Base-by-base conservation (phyloP, 2,797 vertebrate genomes). In the Lerista edwardsae region DNA sequence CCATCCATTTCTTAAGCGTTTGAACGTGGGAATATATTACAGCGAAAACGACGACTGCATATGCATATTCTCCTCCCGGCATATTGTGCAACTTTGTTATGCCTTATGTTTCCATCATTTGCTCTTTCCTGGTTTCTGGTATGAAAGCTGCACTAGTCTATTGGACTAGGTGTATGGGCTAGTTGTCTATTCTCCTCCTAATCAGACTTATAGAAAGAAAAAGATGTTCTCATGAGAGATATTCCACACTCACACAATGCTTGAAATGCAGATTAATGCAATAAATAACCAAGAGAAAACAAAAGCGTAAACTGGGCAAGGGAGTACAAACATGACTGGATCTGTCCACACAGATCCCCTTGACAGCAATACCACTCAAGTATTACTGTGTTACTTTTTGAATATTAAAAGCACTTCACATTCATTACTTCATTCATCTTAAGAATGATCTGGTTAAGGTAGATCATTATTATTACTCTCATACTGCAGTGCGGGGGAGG, bases 131-230 rank as follows among this genome's bases (percentile, higher is more conserved):
- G n/a, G 64, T 84, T 31, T 81, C 57, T n/a, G 61, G 39, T 14
- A 75, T 75, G n/a, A 74, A 62, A 72, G 69, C 39, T 72, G 34
- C 27, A 73, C 14, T 55, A 65, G 41, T 21, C 21, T 61, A n/a
- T n/a, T 80, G 64, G 64, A 47, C 6, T 36, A 80, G 47, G 36
- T 75, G 72, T 75, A 73, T 61, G n/a, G 73, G 36, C 62, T 61
- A 51, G 64, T 34, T 61, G 39, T 85, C 65, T 68, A 81, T 61
- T 64, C 75, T 76, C 51, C 39, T 76, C 34, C 73, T 61, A n/a
- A 34, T n/a, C 19, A 73, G 75, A 47, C 68, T 55, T 79, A 59
- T 80, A n/a, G 79, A 80, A 44, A 75, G 62, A 68, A 80, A 75
- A 3, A 6, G 41, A 59, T 29, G 62, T 47, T 75, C 39, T 69